Conservation (phyloP, 1,140 invertebrate species). For the Solenopsis invicta region DNA sequence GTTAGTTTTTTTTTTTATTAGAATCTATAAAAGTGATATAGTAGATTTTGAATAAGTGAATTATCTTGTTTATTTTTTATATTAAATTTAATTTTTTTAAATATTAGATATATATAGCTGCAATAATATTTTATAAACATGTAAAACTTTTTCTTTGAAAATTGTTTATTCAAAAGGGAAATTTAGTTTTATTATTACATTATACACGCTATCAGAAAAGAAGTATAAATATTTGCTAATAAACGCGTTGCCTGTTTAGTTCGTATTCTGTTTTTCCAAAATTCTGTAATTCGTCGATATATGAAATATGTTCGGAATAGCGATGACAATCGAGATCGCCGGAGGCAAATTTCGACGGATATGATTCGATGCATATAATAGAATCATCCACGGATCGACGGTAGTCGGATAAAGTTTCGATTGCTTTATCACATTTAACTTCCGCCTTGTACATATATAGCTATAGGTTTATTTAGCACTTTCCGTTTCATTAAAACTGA, state of each 20-base stretch:
- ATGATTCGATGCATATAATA: constrained; percentile 32
- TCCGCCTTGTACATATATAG: constrained; percentile 5
- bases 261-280: background rate
- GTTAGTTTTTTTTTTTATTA: background rate
- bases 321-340: constrained; percentile 38
- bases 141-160: background rate
- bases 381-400: constrained; percentile 40
- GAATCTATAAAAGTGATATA: constrained; percentile 30
- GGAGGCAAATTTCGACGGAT: constrained; percentile 38
- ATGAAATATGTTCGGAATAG: constrained; percentile 16
- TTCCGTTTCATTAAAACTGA: constrained; percentile 30
- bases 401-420: constrained; percentile 36
- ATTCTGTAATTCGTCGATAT: constrained; percentile 2
- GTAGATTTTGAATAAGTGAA: background rate
- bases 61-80: background rate
- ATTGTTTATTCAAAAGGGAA: background rate
- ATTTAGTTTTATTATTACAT: background rate
- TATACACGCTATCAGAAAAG: background rate
- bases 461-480: constrained; percentile 13
- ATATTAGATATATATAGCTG: background rate
- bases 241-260: constrained; percentile 9
- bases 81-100: background rate
- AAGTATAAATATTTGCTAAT: constrained; percentile 17
- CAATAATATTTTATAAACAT: background rate
- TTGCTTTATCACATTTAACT: constrained; percentile 38